Base-by-base conservation (phyloP, 2,888 invertebrate genomes). In the Gibbula magus region DNA sequence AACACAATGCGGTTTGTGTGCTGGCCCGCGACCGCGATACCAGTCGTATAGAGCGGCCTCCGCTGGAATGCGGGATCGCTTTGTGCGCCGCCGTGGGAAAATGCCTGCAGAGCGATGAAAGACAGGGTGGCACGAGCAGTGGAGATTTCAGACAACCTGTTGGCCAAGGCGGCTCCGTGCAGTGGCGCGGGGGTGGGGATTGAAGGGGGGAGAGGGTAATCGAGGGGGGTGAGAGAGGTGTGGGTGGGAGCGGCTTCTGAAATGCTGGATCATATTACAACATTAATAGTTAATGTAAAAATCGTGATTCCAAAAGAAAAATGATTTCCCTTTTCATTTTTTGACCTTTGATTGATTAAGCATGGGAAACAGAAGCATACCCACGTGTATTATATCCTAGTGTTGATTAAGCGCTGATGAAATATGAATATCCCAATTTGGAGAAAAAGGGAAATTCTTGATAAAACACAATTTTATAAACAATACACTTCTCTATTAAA, bases 11-110 rank as follows among this genome's bases (percentile, higher is more conserved):
- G 22, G 45, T 73, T 78, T 74, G 54, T 56, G 73, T 29, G 74
- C 51, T 74, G 78, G 78, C 78, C 78, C 78, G 78, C 78, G 78
- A 73, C 78, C 54, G 73, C 22, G 56, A 53, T 78, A 78, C 67
- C 39, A 45, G 54, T 73, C 53, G 56, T 56, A 29, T 56, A 73
- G 74, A 39, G 74, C 67, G 67, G 73, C 67, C 74, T 73, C 51
- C 73, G 51, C 39, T 35, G 78, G 78, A 78, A 78, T 78, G 78
- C 74, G 56, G 39, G 78, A 32, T 39, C 45, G 53, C 78, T 78
- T 78, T 78, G 78, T 78, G 73, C 20, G 32, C 13, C 45, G 78
- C 39, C 78, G 78, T 78, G 78, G 78, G 78, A 78, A 78, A 78
- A 74, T 78, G 54, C 54, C 78, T 78, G 8, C 16, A 78, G 61